Evolutionary conservation across 2,888 invertebrate species (phyloP), one percentile per base, ranked within the genome.

Genomic region (Chloromyia formosa): DNA sequence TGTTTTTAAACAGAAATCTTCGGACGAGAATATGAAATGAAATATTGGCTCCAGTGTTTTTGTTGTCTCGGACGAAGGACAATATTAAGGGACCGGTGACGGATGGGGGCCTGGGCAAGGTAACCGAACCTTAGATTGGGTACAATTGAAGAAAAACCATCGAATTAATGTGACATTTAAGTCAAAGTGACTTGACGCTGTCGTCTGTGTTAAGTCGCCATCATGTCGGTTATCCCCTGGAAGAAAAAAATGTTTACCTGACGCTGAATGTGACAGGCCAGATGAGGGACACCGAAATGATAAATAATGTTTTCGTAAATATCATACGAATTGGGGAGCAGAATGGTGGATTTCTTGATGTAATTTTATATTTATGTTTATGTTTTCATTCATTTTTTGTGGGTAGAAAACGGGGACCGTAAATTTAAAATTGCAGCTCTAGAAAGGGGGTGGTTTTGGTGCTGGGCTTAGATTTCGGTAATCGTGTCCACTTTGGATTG

Each of bases 111-210:
- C 1, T n/a, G 2, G 4, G 49, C 5, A 12, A 49, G 49, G 42
- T 1, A 42, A 18, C n/a, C 10, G 42, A 42, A 23, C 16, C 1
- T 16, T 23, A 20, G 16, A 5, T 42, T 3, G 62, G 62, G 42
- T 14, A 40, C 18, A 22, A 40, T 18, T 71, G 22, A 10, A 16
- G 54, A 4, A 9, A 16, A 16, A 49, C 49, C 42, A 10, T 40
- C 40, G 58, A 71, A 71, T 40, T 71, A 71, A 71, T 71, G 56
- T 58, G 71, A 71, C 5, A 35, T 40, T 58, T 71, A 56, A 71
- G 35, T 56, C 18, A 10, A 58, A 71, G 56, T 12, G 58, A 71
- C 56, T 35, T 71, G 56, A 20, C 56, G 56, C 20, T 58, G 56
- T 42, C 58, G 23, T 20, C 42, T 35, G n/a, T 49, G 58, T 18